A percentile compares a stretch with the other conserved stretches of the same genome.
Evolutionary conservation across 2,113 vertebrate genomes (phyloP).

Genomic region (Antigone vipio): DNA sequence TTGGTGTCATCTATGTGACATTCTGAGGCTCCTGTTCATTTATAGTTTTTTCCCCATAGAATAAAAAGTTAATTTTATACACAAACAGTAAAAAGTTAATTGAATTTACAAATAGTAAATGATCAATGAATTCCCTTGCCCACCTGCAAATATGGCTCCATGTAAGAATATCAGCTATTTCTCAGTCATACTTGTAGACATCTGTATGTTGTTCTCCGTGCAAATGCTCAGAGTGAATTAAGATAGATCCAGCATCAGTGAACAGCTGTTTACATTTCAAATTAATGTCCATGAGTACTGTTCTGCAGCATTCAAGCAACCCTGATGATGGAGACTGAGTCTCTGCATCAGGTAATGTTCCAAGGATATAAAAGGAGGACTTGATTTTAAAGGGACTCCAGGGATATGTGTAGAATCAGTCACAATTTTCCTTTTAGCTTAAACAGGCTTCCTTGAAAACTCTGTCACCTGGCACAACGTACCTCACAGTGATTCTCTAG

Average conservation of each 20-base stretch:
- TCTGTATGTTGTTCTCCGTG: neutral
- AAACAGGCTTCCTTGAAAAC: neutral
- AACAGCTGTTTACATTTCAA: neutral
- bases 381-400: neutral
- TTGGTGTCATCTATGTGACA: neutral
- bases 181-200: neutral
- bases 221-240: neutral
- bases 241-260: neutral
- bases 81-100: neutral
- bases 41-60: neutral
- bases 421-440: neutral
- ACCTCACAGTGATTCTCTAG: neutral
- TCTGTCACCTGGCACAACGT: too few relatives aligned
- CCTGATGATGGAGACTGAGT: neutral
- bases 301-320: neutral
- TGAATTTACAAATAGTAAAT: neutral
- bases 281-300: fast-evolving
- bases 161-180: neutral
- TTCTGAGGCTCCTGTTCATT: neutral
- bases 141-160: neutral
- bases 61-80: neutral
- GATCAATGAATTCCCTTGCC: neutral
- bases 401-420: neutral
- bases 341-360: neutral
- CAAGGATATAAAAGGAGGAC: neutral